A percentile compares a stretch with the other conserved stretches of the same genome.
Conservation (phyloP, 2,113 vertebrate genomes). For the Caloenas nicobarica region DNA sequence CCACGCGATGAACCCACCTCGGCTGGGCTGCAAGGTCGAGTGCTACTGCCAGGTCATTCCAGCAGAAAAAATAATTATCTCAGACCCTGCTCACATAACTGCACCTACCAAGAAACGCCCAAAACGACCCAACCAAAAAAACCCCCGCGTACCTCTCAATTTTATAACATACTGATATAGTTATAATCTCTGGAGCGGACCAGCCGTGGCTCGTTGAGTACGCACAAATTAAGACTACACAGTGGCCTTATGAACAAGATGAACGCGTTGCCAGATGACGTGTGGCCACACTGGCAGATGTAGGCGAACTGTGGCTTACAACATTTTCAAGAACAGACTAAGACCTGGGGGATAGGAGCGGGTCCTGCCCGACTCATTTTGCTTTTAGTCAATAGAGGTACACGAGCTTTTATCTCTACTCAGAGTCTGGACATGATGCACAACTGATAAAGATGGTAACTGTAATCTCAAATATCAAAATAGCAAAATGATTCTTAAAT, state of each 20-base stretch:
- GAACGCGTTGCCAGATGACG: background rate
- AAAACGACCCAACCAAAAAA: background rate
- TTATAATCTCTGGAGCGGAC: background rate
- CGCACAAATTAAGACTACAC: background rate
- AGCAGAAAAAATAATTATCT: background rate
- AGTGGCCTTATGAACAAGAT: background rate
- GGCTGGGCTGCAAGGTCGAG: background rate
- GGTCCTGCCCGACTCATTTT: background rate
- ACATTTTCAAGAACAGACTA: background rate
- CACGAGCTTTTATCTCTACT: background rate
- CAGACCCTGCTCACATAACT: background rate
- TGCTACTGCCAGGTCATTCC: background rate
- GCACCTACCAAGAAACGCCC: background rate
- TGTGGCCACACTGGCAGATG: background rate
- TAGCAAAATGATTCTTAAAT: background rate
- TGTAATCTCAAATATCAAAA: background rate
- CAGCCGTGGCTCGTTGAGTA: background rate
- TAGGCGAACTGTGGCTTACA: background rate
- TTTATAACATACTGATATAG: background rate
- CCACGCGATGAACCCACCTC: background rate
- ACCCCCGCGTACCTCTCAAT: rapidly evolving
- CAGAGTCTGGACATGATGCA: background rate
- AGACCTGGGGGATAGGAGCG: background rate
- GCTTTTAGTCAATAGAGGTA: background rate
- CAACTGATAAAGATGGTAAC: background rate